Evolutionary conservation across 1,140 invertebrate species (phyloP), one percentile per base, ranked within the genome.

Genomic region (Drosophila azteca): DNA sequence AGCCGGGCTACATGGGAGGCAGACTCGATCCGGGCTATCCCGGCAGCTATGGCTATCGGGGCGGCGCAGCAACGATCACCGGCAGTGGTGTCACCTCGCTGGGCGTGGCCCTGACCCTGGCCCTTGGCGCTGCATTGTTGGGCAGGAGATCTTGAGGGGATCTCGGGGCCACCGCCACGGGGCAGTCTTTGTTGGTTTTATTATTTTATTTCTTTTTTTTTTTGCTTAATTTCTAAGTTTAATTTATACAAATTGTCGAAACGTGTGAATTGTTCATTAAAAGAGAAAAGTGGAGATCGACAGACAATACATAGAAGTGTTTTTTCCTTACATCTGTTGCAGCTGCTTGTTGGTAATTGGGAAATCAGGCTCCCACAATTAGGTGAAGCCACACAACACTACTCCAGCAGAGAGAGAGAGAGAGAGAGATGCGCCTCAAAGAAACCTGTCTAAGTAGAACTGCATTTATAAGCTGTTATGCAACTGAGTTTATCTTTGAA

Each of bases 241-340:
- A 77, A 78, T 85, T 85, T 85, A 85, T 85, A 75, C 57, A 48
- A 66, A 67, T 54, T 67, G 50, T 44, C 69, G 11, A 17, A 45
- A 52, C 57, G 46, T 51, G 65, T 75, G 61, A 71, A 57, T 55
- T 75, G 41, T 58, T 50, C 41, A 64, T 50, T 61, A 87, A 87
- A 67, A 74, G 59, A 63, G 24, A 48, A 64, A 57, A 50, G 24
- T 51, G 3, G 20, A 53, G 3, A 45, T 26, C 11, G 7, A 20
- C 6, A 15, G 7, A 59, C 48, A 52, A 65, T 20, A 20, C 17
- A 20, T 74, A 7, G 9, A 11, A 9, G 35, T 44, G 15, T 31
- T 45, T 43, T 17, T 6, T 48, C 24, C 17, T 35, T 11, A 11
- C 31, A 11, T 9, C 31, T 35, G 9, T 9, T 35, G 31, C 31